Evolutionary conservation across 2,888 invertebrate genomes (phyloP).

Genomic region (Cheilosia vernalis): DNA sequence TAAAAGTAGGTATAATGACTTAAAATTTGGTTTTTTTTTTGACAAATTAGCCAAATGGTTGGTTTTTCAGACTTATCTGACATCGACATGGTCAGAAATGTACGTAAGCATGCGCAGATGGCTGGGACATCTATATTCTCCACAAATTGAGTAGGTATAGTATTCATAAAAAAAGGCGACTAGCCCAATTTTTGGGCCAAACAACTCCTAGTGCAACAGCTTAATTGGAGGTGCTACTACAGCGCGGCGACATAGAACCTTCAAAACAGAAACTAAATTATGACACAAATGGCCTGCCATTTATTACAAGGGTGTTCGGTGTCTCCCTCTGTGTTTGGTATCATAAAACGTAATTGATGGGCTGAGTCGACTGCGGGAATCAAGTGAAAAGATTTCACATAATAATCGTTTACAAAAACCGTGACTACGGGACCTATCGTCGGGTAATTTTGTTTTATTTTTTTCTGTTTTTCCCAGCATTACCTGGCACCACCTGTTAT

Average conservation of each 20-base stretch:
- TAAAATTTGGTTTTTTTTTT: too few species aligned
- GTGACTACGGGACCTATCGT: conserved; percentile 54
- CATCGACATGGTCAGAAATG: too few species aligned
- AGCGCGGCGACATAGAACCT: background rate
- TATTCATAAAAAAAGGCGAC: too few species aligned
- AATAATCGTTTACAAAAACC: conserved; percentile 61
- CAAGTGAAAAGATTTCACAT: conserved; percentile 47
- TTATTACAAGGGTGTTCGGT: conserved; percentile 20
- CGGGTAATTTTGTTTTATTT: conserved; percentile 12
- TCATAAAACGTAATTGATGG: conserved; percentile 63
- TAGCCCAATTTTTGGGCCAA: too few species aligned
- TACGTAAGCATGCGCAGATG: too few species aligned
- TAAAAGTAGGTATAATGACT: too few species aligned
- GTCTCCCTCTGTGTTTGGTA: conserved; percentile 38
- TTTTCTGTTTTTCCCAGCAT: background rate
- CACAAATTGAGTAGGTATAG: too few species aligned
- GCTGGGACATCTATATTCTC: too few species aligned
- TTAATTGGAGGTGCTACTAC: conserved; percentile 35
- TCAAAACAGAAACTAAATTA: conserved; percentile 32
- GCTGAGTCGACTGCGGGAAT: conserved; percentile 41
- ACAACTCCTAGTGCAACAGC: background rate
- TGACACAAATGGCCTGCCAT: conserved; percentile 41
- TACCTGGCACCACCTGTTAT: conserved; percentile 53
- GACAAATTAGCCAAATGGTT: too few species aligned
- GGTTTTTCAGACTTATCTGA: too few species aligned